Base-by-base conservation (phyloP, 2,888 invertebrate genomes). In the Epirrita christyi region DNA sequence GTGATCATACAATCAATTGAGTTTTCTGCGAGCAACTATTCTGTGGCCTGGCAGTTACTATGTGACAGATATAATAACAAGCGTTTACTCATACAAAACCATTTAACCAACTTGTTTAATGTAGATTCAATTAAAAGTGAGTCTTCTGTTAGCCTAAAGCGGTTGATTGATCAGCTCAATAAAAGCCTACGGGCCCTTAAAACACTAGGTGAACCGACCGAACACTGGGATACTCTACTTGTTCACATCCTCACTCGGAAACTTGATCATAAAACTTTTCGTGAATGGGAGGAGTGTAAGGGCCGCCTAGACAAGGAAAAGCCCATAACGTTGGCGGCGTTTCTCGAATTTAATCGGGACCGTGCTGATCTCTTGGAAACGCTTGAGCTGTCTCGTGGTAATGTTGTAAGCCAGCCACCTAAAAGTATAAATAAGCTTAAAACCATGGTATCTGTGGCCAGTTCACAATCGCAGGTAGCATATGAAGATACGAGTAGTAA, bases 261-360 rank as follows among this genome's bases (percentile, higher is more conserved):
- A 55, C 41, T 72, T 38, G 71, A 72, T 48, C 13, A 27, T 9
- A 68, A 61, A 13, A 66, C 70, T 0, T 65, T 47, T 21, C 67
- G 71, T 43, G 65, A 69, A 15, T 73, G 70, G 68, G 71, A 72
- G 28, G 64, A 70, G 41, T 55, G 13, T 42, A 70, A 69, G 47
- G 59, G 64, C 37, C 32, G 32, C 4, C 34, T 67, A 2, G 11
- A 46, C 6, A 46, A 46, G 11, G 37, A 46, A 8, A 46, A 46
- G 21, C 11, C 13, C 9, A 46, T 46, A 9, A 36, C 37, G 0
- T 5, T 46, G 46, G 11, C 8, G 1, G 11, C 27, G 0, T 46
- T 27, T 27, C 27, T 46, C 9, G 46, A 36, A 9, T 46, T 46
- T 11, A 46, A 37, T 37, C 46, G 37, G 28, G 50, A 53, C 36